Percentiles rank a stretch among this genome's conserved stretches.
Evolutionary conservation across 1,140 invertebrate species (phyloP).

Genomic region (Heliconius hewitsoni): DNA sequence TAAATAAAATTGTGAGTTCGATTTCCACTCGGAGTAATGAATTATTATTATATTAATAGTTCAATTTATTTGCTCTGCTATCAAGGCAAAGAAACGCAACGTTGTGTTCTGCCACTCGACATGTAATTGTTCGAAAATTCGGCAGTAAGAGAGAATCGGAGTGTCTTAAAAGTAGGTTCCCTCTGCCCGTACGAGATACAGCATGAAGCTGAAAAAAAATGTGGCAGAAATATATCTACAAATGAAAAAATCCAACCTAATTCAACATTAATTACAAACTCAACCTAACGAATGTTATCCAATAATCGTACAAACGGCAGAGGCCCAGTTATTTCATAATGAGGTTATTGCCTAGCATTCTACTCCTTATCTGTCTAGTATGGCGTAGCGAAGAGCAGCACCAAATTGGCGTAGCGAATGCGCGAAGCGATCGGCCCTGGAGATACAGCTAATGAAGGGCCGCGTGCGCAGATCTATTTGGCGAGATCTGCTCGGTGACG

Average conservation of each 20-base stretch:
- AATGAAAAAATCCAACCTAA: background rate
- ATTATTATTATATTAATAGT: too few relatives aligned
- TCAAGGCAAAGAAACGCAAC: too few relatives aligned
- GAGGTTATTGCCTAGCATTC: constrained; percentile 79
- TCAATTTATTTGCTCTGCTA: too few relatives aligned
- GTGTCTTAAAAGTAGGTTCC: too few relatives aligned
- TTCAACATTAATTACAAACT: constrained; percentile 53
- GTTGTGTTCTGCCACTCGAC: too few relatives aligned
- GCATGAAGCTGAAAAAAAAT: background rate
- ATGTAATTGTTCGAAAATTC: too few relatives aligned
- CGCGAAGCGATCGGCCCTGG: constrained; percentile 64
- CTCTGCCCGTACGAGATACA: too few relatives aligned
- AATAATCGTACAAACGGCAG: constrained; percentile 60
- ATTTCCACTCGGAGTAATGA: too few relatives aligned
- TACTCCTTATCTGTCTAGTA: constrained; percentile 70
- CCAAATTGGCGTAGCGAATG: constrained; percentile 78
- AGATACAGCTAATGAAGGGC: constrained; percentile 79
- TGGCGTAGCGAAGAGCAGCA: constrained; percentile 65
- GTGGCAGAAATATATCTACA: background rate
- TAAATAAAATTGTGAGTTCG: too few relatives aligned
- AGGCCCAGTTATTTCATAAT: constrained; percentile 77
- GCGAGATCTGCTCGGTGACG: constrained; percentile 76
- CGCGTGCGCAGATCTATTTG: constrained; percentile 77
- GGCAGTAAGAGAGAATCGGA: too few relatives aligned
- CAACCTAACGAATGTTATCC: constrained; percentile 57